These are phyloP conservation scores for Paramormyrops hopkinsi DNA, from an alignment of 2,797 vertebrate species.

Conservation along the genomic window DNA sequence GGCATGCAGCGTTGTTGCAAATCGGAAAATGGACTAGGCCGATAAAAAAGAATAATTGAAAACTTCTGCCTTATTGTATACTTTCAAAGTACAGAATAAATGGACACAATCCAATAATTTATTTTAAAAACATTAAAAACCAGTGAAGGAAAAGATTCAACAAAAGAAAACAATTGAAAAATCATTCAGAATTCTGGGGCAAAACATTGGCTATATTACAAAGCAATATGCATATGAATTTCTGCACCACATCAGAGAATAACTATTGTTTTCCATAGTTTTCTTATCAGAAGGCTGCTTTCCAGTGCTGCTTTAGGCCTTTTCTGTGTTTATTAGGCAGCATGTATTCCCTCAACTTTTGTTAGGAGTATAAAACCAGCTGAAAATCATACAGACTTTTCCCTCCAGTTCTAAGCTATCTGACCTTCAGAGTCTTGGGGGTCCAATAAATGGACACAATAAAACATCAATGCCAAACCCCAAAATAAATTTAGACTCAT, in stretches of 20 bases:
- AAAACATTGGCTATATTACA: background rate
- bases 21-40: background rate
- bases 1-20: background rate
- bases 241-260: background rate
- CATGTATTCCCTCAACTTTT: background rate
- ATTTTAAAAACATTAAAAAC: conserved; percentile 14
- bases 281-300: conserved; percentile 3
- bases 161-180: conserved; percentile 1
- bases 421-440: background rate
- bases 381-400: background rate
- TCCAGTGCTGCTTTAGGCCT: background rate
- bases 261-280: background rate
- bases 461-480: conserved; percentile 4
- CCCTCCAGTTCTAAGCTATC: background rate
- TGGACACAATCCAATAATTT: background rate
- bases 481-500: conserved; percentile 1
- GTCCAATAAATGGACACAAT: conserved; percentile 17
- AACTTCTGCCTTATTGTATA: background rate
- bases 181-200: background rate
- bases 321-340: background rate
- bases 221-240: background rate
- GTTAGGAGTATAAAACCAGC: background rate
- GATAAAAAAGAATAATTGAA: background rate
- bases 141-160: background rate
- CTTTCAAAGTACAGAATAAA: background rate